These are phyloP conservation scores for Halichoerus grypus DNA, from an alignment of 2,113 vertebrate species.

Conservation along the genomic window DNA sequence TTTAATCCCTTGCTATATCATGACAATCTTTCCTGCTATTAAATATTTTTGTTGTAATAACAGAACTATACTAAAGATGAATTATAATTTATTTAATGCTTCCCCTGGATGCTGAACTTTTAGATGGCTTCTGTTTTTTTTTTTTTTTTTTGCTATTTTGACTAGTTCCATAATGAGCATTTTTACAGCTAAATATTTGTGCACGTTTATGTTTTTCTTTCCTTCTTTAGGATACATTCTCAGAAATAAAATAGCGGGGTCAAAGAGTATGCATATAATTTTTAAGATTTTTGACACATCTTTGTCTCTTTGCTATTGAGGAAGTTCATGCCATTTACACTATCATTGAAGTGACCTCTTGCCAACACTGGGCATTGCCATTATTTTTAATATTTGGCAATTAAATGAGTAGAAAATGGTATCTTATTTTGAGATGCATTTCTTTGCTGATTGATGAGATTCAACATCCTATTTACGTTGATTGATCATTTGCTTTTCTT, in stretches of 20 bases:
- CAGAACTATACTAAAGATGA: neutral
- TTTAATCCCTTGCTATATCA: neutral
- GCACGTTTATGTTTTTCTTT: neutral
- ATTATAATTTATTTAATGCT: neutral
- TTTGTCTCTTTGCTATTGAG: neutral
- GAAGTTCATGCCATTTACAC: neutral
- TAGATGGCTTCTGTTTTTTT: neutral
- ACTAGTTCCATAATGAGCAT: neutral
- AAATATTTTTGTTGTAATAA: neutral
- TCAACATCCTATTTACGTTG: neutral
- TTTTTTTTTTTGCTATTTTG: neutral
- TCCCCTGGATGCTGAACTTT: neutral
- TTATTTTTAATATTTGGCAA: slow-evolving; percentile 49
- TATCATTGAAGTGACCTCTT: neutral
- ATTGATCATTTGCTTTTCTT: neutral
- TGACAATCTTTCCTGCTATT: neutral
- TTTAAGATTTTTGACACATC: neutral
- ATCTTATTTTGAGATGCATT: neutral
- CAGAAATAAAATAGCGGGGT: neutral
- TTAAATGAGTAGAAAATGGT: neutral
- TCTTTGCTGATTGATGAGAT: neutral
- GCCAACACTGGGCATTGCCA: neutral
- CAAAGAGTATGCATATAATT: neutral
- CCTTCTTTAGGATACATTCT: neutral
- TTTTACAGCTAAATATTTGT: neutral